Conservation (phyloP, 2,113 vertebrate species). For the Emydura subglobosa region DNA sequence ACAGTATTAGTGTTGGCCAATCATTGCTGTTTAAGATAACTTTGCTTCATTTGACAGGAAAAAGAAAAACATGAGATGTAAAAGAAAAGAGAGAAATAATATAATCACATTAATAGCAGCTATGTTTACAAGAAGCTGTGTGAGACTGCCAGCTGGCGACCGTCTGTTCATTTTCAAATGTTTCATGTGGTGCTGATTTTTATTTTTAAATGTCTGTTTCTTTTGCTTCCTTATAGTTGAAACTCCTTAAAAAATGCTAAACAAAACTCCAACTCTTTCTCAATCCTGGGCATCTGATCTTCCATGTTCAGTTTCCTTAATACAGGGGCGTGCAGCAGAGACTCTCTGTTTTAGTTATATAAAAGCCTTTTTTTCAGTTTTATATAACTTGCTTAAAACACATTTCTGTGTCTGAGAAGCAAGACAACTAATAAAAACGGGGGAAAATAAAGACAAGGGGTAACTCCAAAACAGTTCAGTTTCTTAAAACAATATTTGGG, state of each 20-base stretch:
- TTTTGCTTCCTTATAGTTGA: slow-evolving; percentile 8
- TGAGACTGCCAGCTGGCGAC: background rate
- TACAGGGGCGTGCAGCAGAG: background rate
- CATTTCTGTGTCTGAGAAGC: background rate
- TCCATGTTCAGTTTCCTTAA: background rate
- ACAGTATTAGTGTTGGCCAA: background rate
- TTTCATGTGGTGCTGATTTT: slow-evolving; percentile 31
- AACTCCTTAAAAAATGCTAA: background rate
- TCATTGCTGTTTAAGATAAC: slow-evolving; percentile 37
- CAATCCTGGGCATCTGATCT: background rate
- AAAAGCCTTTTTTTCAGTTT: background rate
- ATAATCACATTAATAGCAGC: background rate
- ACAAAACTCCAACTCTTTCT: background rate
- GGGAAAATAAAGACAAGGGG: background rate
- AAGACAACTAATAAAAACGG: background rate
- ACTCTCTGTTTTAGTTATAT: background rate
- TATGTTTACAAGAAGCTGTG: background rate
- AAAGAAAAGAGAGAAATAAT: background rate
- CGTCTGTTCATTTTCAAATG: background rate
- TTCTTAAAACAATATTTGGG: background rate
- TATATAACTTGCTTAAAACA: background rate
- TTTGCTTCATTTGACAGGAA: background rate
- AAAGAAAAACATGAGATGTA: background rate
- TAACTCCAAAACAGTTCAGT: background rate
- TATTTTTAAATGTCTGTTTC: slow-evolving; percentile 24